Conservation (phyloP, 2,113 vertebrate genomes). For the Oceanites oceanicus region DNA sequence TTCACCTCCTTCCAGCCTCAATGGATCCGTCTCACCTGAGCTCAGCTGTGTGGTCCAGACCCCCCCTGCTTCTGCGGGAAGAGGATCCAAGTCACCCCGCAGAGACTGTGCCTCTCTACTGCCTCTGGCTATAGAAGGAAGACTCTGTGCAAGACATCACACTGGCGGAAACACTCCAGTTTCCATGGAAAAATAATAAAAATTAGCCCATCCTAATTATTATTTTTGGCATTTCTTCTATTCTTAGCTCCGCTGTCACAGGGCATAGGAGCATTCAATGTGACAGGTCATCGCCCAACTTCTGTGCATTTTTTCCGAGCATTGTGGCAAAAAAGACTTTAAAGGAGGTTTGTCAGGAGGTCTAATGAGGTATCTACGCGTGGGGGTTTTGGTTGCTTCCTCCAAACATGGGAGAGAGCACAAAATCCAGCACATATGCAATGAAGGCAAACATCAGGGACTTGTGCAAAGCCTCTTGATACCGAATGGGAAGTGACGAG, state of each 20-base stretch:
- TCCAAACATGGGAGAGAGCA: background rate
- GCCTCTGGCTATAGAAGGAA: background rate
- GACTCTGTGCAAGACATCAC: background rate
- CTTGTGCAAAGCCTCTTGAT: background rate
- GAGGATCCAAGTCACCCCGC: background rate
- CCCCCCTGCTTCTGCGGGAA: background rate
- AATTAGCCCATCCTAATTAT: conserved; percentile 14
- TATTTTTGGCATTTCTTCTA: background rate
- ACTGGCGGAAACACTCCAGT: background rate
- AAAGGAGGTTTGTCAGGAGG: background rate
- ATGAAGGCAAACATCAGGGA: background rate
- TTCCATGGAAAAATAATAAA: conserved; percentile 24
- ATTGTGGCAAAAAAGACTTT: background rate
- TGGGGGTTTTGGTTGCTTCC: background rate
- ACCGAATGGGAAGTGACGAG: background rate
- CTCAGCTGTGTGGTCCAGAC: background rate
- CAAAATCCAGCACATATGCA: background rate
- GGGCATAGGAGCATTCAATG: background rate
- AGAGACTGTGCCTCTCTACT: background rate
- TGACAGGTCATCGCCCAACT: background rate
- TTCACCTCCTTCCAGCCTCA: background rate
- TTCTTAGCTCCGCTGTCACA: background rate
- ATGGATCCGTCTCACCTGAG: background rate
- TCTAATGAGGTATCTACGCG: background rate
- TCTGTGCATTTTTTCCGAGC: background rate